Evolutionary conservation across 2,888 invertebrate species (phyloP).

Genomic region (Cerastoderma edule): DNA sequence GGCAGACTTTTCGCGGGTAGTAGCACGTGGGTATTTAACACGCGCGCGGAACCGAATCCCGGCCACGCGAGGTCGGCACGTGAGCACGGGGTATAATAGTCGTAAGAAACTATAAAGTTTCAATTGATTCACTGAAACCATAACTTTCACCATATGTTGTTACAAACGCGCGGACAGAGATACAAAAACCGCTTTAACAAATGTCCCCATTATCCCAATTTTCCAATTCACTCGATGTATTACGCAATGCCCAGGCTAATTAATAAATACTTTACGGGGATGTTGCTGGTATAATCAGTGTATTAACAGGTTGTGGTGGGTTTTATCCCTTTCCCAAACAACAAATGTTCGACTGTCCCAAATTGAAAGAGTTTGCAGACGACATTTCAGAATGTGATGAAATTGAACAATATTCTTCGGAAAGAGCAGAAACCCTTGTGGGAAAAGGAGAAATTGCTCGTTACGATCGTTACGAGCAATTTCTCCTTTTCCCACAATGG

Average conservation of each 20-base stretch:
- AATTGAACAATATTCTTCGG: too few relatives aligned
- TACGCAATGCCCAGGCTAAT: slow-evolving; percentile 3
- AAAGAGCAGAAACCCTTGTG: too few relatives aligned
- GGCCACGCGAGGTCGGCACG: slow-evolving; percentile 15
- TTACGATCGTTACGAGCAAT: too few relatives aligned
- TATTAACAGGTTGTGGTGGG: too few relatives aligned
- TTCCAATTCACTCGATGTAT: background rate
- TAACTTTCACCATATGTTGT: slow-evolving; percentile 26
- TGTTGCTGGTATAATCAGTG: too few relatives aligned
- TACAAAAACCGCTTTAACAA: background rate
- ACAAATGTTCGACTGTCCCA: too few relatives aligned
- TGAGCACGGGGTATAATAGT: slow-evolving; percentile 23
- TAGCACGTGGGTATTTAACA: slow-evolving; percentile 34
- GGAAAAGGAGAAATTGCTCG: too few relatives aligned
- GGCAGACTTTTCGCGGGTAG: slow-evolving; percentile 41
- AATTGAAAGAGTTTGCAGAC: too few relatives aligned
- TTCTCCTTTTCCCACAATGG: too few relatives aligned
- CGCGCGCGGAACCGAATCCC: slow-evolving; percentile 20
- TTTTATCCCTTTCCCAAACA: too few relatives aligned
- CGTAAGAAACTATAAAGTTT: slow-evolving; percentile 22
- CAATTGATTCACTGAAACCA: slow-evolving; percentile 19
- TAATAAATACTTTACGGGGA: background rate
- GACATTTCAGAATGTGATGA: too few relatives aligned
- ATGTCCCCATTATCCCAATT: slow-evolving; percentile 1
- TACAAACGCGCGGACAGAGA: slow-evolving; percentile 8